Evolutionary conservation across 64 coral and sea anemone species (phyloP).

Genomic region (Acropora tenuis): DNA sequence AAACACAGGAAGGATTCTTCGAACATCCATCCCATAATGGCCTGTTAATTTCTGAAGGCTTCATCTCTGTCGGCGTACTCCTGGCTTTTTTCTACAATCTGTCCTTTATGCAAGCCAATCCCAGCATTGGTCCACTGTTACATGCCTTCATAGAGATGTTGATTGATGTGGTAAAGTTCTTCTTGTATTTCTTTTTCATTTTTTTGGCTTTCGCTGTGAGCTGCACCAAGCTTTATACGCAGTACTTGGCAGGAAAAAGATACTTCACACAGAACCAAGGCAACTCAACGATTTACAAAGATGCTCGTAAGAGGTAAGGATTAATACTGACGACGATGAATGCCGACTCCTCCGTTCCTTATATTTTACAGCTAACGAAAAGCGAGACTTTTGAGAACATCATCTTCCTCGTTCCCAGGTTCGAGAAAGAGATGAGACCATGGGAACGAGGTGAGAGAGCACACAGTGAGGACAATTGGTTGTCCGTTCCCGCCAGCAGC

Average conservation of each 20-base stretch:
- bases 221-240: conserved; percentile 14
- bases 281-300: too few relatives aligned
- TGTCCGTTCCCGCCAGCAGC: too few relatives aligned
- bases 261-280: not conserved
- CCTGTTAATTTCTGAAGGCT: not conserved
- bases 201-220: conserved; percentile 33
- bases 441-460: too few relatives aligned
- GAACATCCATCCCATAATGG: not conserved
- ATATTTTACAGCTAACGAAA: too few relatives aligned
- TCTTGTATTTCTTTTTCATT: conserved; percentile 31
- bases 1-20: not conserved
- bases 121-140: conserved; percentile 12
- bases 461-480: too few relatives aligned
- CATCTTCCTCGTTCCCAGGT: too few relatives aligned
- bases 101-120: conserved; percentile 6
- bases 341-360: too few relatives aligned
- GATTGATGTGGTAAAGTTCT: conserved; percentile 27
- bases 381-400: too few relatives aligned
- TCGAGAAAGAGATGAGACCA: too few relatives aligned
- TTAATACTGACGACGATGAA: too few relatives aligned
- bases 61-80: not conserved
- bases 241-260: not conserved
- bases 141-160: conserved; percentile 12
- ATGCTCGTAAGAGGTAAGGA: too few relatives aligned
- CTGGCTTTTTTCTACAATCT: conserved; percentile 19